A percentile compares a stretch with the other conserved stretches of the same genome.
These are phyloP conservation scores for Drosophila tristis DNA, from an alignment of 1,140 invertebrate species.

Conservation along the genomic window DNA sequence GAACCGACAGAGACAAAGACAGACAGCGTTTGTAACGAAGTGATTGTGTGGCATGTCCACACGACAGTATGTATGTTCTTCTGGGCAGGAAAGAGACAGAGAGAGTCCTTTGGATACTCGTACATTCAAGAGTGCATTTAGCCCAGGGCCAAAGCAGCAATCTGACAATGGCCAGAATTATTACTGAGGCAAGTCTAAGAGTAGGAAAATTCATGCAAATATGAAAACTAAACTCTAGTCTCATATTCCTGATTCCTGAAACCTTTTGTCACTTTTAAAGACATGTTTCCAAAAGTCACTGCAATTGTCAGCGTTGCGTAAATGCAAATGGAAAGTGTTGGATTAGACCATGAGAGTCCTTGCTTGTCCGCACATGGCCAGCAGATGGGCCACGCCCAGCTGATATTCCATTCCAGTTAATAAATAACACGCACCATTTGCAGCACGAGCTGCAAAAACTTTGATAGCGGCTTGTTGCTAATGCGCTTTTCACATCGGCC, in stretches of 20 bases:
- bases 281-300: too few relatives aligned
- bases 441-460: constrained; percentile 33
- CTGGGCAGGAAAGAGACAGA: neutral
- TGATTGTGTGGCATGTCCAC: constrained; percentile 23
- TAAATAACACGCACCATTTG: constrained; percentile 50
- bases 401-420: constrained; percentile 8
- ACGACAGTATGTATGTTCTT: neutral
- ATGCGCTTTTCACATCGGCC: constrained; percentile 51
- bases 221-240: too few relatives aligned
- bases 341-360: neutral
- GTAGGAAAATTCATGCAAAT: too few relatives aligned
- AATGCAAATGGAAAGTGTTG: neutral
- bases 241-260: too few relatives aligned
- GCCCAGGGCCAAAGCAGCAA: constrained; percentile 16
- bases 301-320: neutral
- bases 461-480: constrained; percentile 57
- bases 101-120: constrained; percentile 8
- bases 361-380: neutral
- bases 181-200: too few relatives aligned
- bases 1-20: constrained; percentile 34
- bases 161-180: constrained; percentile 15
- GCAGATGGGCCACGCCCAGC: constrained; percentile 17
- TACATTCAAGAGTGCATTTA: constrained; percentile 23
- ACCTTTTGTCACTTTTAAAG: too few relatives aligned
- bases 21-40: constrained; percentile 66